Percentiles rank a stretch among this genome's conserved stretches.
Evolutionary conservation across 2,113 vertebrate genomes (phyloP).

Genomic region (Nerophis ophidion): DNA sequence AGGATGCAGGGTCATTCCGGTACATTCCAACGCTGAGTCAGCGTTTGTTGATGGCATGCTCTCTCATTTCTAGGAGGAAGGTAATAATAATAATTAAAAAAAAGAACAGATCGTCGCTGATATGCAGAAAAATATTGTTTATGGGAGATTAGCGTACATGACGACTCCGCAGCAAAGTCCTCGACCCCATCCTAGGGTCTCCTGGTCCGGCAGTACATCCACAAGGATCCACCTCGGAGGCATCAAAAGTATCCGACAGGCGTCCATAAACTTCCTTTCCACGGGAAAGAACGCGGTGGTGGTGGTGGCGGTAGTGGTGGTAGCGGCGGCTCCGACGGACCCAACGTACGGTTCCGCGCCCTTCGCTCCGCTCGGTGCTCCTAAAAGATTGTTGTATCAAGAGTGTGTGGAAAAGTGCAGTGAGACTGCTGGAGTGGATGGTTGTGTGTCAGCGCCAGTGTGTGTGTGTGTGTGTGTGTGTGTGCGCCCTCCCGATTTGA

Average conservation of each 20-base stretch:
- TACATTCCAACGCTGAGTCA: conserved; percentile 30
- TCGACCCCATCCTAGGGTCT: conserved; percentile 19
- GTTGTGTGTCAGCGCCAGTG: conserved; percentile 18
- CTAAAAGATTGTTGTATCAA: conserved; percentile 48
- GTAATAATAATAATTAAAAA: too few species aligned
- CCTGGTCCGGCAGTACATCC: conserved; percentile 27
- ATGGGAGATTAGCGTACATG: neutral
- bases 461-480: conserved; percentile 11
- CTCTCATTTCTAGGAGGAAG: conserved; percentile 5
- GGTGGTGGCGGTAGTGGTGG: neutral
- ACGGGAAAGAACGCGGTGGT: conserved; percentile 14
- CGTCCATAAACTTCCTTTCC: neutral
- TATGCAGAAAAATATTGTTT: conserved; percentile 14
- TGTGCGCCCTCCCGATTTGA: conserved; percentile 47
- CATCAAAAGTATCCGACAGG: conserved; percentile 13
- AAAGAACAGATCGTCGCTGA: conserved; percentile 11
- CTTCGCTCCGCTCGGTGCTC: conserved; percentile 45
- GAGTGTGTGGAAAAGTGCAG: conserved; percentile 50
- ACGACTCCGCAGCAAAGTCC: conserved; percentile 37
- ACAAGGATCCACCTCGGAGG: conserved; percentile 13
- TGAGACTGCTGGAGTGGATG: conserved; percentile 41
- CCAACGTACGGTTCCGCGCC: too few species aligned
- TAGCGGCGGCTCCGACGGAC: too few species aligned
- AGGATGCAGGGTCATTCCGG: conserved; percentile 14
- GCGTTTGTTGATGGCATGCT: conserved; percentile 28